Base-by-base conservation (phyloP, 2,888 invertebrate species). In the Perdita meconis region DNA sequence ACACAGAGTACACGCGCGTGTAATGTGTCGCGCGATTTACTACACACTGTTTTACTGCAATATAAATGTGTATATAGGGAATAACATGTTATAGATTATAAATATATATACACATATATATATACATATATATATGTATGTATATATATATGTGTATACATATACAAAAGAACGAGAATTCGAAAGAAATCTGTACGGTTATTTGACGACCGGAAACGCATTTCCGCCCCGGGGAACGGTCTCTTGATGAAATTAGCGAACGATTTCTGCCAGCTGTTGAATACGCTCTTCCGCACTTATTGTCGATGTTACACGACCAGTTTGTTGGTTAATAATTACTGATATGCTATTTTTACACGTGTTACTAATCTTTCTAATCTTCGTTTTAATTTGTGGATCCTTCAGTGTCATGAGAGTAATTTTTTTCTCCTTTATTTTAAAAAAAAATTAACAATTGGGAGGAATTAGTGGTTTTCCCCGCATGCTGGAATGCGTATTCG, bases 11-110 rank as follows among this genome's bases (percentile, higher is more conserved):
- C 36, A 51, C 70, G 70, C 59, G 72, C 79, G n/a, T 76, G 66
- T 74, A 81, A 81, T 57, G 78, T 57, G 57, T 75, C 68, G 82
- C 51, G 74, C 73, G 55, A 70, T 65, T 65, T 76, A 80, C 77
- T 74, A 80, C 70, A 81, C 67, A 84, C 75, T 82, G 77, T 85
- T 91, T 91, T 90, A 90, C 88, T 90, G 91, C 90, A 91, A 90
- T 91, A 91, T 92, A 92, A 92, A 91, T 92, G 92, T 92, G 91
- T 92, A 92, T 91, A 92, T 92, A 92, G 89, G 81, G 77, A 86
- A 74, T 86, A 88, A 86, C 78, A 88, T 88, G 86, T 89, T 88
- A 88, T 84, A 89, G 82, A 85, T 82, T 88, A 87, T 85, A 87
- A 87, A 86, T 85, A 85, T 87, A 87, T 80, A 82, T 81, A 79